Evolutionary conservation across 2,797 vertebrate genomes (phyloP).

Genomic region (Periophthalmus magnuspinnatus): DNA sequence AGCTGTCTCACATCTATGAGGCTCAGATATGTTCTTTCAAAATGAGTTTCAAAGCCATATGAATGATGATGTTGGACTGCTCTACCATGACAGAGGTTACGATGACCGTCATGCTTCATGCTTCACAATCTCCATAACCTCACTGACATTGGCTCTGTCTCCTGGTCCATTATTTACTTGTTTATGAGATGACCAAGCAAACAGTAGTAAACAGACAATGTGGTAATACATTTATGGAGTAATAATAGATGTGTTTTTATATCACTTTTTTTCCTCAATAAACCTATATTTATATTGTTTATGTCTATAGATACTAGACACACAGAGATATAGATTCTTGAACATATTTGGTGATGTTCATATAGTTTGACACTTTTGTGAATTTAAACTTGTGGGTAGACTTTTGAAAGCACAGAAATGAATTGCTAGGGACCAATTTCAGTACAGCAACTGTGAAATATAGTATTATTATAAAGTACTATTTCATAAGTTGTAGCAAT

Average conservation of each 20-base stretch:
- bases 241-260: too few species aligned
- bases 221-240: not conserved
- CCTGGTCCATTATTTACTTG: not conserved
- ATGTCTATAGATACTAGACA: too few species aligned
- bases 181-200: not conserved
- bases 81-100: slow-evolving; percentile 8
- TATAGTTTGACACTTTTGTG: not conserved
- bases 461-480: not conserved
- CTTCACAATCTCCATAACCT: slow-evolving; percentile 8
- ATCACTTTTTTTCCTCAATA: too few species aligned
- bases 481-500: not conserved
- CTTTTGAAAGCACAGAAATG: too few species aligned
- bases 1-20: not conserved
- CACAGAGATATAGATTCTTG: not conserved
- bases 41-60: not conserved
- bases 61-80: slow-evolving; percentile 7
- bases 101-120: slow-evolving; percentile 13
- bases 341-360: not conserved
- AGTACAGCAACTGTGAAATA: not conserved
- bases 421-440: too few species aligned
- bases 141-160: not conserved
- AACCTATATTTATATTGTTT: too few species aligned
- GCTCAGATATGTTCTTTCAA: not conserved
- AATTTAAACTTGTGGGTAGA: not conserved
- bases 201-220: not conserved